Percentiles rank a stretch among this genome's conserved stretches.
These are phyloP conservation scores for Mus minutoides DNA, from an alignment of 2,797 vertebrate genomes.

Conservation along the genomic window DNA sequence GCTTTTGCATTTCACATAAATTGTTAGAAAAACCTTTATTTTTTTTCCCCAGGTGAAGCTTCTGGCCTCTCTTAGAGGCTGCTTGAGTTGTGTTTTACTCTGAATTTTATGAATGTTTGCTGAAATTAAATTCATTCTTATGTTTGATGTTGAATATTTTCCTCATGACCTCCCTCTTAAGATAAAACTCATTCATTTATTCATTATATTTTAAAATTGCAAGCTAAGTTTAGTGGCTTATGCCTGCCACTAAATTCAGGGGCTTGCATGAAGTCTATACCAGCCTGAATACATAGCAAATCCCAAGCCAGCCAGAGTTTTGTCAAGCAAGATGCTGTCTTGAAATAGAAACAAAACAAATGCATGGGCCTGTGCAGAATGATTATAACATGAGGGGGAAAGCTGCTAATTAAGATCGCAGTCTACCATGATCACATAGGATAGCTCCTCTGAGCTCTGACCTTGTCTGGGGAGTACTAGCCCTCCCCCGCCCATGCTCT, in stretches of 20 bases:
- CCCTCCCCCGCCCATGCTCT: too few species aligned
- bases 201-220: background rate
- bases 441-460: background rate
- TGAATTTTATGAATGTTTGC: constrained; percentile 19
- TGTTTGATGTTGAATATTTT: constrained; percentile 49
- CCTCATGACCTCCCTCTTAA: constrained; percentile 6
- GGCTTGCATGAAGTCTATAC: background rate
- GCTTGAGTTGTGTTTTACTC: background rate
- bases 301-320: background rate
- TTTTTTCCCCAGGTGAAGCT: background rate
- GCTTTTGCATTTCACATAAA: constrained; percentile 27
- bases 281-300: background rate
- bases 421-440: background rate
- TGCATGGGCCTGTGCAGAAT: background rate
- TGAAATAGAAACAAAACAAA: background rate
- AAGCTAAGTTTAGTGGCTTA: background rate
- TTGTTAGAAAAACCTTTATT: constrained; percentile 19
- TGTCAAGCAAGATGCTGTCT: background rate
- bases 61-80: background rate
- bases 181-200: background rate
- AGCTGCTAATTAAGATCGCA: background rate
- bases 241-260: background rate
- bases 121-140: constrained; percentile 32
- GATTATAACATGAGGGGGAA: background rate
- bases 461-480: background rate